Evolutionary conservation across 1,140 invertebrate genomes (phyloP), one percentile per base, ranked within the genome.

Genomic region (Drosophila pectinifera): DNA sequence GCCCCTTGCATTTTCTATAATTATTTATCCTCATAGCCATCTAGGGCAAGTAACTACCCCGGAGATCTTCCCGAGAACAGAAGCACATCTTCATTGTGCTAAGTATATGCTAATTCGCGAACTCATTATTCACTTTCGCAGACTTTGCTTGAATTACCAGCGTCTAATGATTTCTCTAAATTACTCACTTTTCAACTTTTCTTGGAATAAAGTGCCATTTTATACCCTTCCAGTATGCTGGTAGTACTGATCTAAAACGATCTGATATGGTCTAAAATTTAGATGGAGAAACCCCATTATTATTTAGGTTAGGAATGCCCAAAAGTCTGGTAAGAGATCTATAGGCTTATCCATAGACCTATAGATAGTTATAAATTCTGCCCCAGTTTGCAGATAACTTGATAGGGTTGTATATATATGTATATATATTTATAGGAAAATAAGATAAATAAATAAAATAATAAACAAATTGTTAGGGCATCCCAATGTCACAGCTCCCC

Each of bases 41-140:
- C 8, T 34, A 11, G 31, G 31, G 10, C 2, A 4, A 10, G 31
- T 11, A 4, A 34, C 43, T 20, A 6, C 13, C 20, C 5, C 20
- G 14, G 0, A 1, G n/a, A 4, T 11, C 10, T n/a, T 10, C n/a
- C n/a, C n/a, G n/a, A 22, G 22, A 22, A 22, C 22, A n/a, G n/a
- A n/a, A n/a, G n/a, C n/a, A n/a, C 22, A 2, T 2, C 22, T 22
- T 2, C 10, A 53, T 53, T 38, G 18, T 36, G 24, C 10, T 4
- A 13, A 7, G 22, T 16, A 45, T 28, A 34, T 51, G 56, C 56
- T 26, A 54, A 48, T 36, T 59, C 24, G 11, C 46, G 2, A 57
- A 13, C 10, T 38, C 26, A 62, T 62, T 62, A 28, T 62, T 62
- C 16, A 62, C 36, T 62, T 62, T 62, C 18, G 13, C 53, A 31